These are phyloP conservation scores for Rhingia campestris DNA, from an alignment of 2,888 invertebrate genomes.

Conservation along the genomic window DNA sequence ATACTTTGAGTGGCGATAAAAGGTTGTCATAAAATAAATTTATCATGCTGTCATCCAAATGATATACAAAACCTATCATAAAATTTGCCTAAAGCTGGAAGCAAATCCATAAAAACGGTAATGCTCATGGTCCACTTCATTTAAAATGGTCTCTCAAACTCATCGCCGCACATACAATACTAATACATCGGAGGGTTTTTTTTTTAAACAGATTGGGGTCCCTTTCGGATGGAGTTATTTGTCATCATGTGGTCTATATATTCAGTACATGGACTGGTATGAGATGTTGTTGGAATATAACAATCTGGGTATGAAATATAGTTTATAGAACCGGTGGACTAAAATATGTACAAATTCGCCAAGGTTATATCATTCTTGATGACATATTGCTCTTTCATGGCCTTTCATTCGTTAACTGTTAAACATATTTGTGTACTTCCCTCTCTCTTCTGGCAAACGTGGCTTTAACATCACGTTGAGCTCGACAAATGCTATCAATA, in stretches of 20 bases:
- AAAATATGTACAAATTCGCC: too few relatives aligned
- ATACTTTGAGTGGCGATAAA: constrained; percentile 52
- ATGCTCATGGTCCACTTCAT: constrained; percentile 67
- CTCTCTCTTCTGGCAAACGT: too few relatives aligned
- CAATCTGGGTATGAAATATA: too few relatives aligned
- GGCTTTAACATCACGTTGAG: too few relatives aligned
- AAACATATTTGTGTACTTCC: too few relatives aligned
- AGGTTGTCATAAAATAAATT: constrained; percentile 66
- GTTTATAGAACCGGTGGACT: too few relatives aligned
- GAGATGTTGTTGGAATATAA: too few relatives aligned
- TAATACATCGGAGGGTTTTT: constrained; percentile 4
- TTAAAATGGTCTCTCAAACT: constrained; percentile 39
- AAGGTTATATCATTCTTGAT: too few relatives aligned
- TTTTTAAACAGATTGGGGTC: constrained; percentile 11
- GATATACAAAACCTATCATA: constrained; percentile 64
- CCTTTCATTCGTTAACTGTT: too few relatives aligned
- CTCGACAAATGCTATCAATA: too few relatives aligned
- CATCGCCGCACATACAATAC: background rate
- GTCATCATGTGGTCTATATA: constrained; percentile 31
- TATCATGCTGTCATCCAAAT: constrained; percentile 65
- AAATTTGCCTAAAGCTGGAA: constrained; percentile 62
- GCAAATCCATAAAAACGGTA: constrained; percentile 56
- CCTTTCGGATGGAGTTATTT: constrained; percentile 34
- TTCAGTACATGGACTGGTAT: constrained; percentile 21
- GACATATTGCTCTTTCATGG: too few relatives aligned